Evolutionary conservation across 2,113 vertebrate species (phyloP), one percentile per base, ranked within the genome.

Genomic region (Mus pahari): DNA sequence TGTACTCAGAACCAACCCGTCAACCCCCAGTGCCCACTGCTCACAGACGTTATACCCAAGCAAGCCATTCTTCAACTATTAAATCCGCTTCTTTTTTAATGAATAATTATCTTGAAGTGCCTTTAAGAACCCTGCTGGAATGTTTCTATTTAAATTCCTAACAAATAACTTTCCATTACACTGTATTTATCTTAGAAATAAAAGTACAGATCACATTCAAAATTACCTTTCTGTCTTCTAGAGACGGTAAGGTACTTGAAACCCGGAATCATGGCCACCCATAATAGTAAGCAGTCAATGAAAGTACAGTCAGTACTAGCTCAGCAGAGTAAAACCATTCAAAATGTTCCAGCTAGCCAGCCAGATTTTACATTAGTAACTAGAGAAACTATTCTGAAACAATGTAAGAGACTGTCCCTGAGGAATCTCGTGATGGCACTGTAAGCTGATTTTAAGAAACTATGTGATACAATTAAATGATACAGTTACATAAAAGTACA

Each of bases 41-140:
- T 62, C 86, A 90, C 28, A 90, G 86, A 91, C 5, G 94, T 64
- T 16, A 71, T 5, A 28, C 9, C 36, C 28, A 73, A 74, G 94
- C n/a, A 96, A 91, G 90, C 48, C 64, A 79, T 36, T 91, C 60
- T 64, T 93, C 39, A 91, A 36, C 68, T 86, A 83, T 26, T 78
- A 87, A 31, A 83, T n/a, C 12, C 8, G 39, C 33, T 92, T 90
- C 73, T 14, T 89, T 94, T 90, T 36, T 39, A 88, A 64, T 9
- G 24, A 81, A 45, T 28, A 36, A 82, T 86, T 95, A 93, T 42
- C 96, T 88, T 26, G 36, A 96, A 95, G 74, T 93, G 10, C n/a
- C 58, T 93, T 93, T 90, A 70, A 90, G 50, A 94, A 94, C 10
- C 77, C 48, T 53, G 81, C 50, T 91, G 62, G 6, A 86, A 93